Percentiles rank a stretch among this genome's conserved stretches.
Conservation (phyloP, 2,113 vertebrate species). For the Australoheros scitulus region DNA sequence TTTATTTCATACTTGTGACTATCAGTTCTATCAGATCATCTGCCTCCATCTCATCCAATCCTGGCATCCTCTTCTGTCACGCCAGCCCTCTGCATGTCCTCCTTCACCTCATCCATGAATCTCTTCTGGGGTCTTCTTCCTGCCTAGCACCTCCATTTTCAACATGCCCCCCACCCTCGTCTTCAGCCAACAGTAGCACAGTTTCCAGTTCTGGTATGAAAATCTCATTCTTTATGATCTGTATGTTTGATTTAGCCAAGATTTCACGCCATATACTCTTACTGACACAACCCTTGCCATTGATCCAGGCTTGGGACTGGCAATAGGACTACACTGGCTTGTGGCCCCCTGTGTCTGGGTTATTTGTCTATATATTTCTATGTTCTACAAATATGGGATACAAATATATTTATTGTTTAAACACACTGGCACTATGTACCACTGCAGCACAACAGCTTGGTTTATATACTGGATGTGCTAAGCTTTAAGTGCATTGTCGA, state of each 20-base stretch:
- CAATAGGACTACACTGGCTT: background rate
- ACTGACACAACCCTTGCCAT: background rate
- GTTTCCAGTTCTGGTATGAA: background rate
- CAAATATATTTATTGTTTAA: background rate
- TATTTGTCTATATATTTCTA: background rate
- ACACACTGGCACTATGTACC: background rate
- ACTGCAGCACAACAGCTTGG: background rate
- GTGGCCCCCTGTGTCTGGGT: too few species aligned
- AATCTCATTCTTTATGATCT: background rate
- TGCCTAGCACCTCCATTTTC: too few species aligned
- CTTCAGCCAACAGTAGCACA: background rate
- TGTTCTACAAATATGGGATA: background rate
- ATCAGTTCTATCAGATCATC: background rate
- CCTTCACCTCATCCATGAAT: background rate
- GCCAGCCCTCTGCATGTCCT: background rate
- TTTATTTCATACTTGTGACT: background rate
- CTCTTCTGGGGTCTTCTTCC: too few species aligned
- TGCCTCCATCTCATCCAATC: background rate
- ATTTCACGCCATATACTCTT: background rate
- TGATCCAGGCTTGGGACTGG: background rate
- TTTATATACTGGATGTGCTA: background rate
- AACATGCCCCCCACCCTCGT: background rate
- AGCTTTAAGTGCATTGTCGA: background rate
- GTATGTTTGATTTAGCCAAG: rapidly evolving
- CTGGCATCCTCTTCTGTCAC: background rate